phyloP scores from a whole-genome alignment of 2,797 vertebrate genomes.

The Thunnus albacares region DNA sequence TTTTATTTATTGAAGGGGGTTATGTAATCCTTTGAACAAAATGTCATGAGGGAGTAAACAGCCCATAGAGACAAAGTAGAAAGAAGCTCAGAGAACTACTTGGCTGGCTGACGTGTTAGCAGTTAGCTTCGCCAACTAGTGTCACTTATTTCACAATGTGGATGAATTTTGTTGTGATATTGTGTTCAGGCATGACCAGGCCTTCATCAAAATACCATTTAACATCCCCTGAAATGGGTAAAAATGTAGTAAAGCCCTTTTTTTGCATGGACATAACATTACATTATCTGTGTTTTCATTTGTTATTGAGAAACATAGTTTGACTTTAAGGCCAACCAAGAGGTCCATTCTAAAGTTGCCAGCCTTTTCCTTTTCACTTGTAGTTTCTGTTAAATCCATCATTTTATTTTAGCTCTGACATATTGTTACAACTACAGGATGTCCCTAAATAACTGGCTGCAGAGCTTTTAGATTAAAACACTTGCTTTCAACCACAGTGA shows the following conservation, averaged over 20 bases:
- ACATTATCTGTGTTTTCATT: background rate
- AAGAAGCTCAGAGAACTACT: no score
- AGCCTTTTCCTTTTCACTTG: background rate
- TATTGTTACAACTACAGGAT: constrained; percentile 25
- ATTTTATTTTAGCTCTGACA: constrained; percentile 24
- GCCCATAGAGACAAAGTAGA: background rate
- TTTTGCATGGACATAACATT: background rate
- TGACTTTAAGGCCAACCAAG: background rate
- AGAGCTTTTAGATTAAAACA: constrained; percentile 47
- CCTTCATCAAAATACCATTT: background rate
- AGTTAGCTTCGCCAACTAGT: background rate
- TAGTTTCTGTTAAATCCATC: constrained; percentile 11
- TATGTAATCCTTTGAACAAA: background rate
- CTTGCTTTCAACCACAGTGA: constrained; percentile 48
- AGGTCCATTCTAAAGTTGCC: background rate
- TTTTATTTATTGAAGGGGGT: no score
- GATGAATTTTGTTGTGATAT: no score
- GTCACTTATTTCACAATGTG: no score
- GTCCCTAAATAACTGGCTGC: constrained; percentile 15
- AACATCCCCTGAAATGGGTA: background rate
- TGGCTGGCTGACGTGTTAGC: no score
- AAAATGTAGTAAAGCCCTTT: no score
- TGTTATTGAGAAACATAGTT: background rate
- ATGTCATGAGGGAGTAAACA: background rate
- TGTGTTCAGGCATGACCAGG: background rate